Percentiles rank a stretch among this genome's conserved stretches.
Conservation (phyloP, 2,113 vertebrate species). For the Planiliza haematocheilus region DNA sequence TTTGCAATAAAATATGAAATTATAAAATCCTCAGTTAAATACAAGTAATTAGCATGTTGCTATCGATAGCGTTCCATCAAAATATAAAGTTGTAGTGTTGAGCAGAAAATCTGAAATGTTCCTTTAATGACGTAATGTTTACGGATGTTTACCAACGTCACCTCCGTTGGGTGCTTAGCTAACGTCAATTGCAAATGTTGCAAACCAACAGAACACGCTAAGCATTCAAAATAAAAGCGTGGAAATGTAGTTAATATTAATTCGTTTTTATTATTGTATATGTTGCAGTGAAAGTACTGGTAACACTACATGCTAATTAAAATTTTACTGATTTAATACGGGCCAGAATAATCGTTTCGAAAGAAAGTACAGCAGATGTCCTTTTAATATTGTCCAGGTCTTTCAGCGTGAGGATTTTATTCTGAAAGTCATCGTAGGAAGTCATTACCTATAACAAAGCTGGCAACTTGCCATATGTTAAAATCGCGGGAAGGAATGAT, state of each 20-base stretch:
- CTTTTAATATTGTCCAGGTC: fast-evolving
- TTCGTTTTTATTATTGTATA: no score
- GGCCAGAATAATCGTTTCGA: no score
- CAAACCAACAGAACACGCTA: no score
- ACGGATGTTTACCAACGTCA: neutral
- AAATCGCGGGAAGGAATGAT: conserved; percentile 52
- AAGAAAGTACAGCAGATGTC: neutral
- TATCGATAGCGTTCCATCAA: no score
- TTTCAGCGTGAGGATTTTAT: neutral
- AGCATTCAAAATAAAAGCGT: conserved; percentile 11
- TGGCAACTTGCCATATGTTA: neutral
- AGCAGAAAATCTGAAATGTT: no score
- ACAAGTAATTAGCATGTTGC: no score
- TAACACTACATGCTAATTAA: no score
- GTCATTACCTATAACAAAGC: neutral
- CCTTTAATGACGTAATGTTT: no score
- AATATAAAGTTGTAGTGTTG: no score
- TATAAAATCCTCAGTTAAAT: no score
- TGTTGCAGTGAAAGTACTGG: neutral
- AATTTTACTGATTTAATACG: no score
- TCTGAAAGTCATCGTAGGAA: conserved; percentile 5
- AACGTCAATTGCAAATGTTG: neutral
- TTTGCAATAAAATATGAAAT: no score
- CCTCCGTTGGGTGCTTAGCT: conserved; percentile 3
- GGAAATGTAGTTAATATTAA: neutral